phyloP scores from a whole-genome alignment of 1,140 invertebrate genomes.

The Conus ventricosus region DNA sequence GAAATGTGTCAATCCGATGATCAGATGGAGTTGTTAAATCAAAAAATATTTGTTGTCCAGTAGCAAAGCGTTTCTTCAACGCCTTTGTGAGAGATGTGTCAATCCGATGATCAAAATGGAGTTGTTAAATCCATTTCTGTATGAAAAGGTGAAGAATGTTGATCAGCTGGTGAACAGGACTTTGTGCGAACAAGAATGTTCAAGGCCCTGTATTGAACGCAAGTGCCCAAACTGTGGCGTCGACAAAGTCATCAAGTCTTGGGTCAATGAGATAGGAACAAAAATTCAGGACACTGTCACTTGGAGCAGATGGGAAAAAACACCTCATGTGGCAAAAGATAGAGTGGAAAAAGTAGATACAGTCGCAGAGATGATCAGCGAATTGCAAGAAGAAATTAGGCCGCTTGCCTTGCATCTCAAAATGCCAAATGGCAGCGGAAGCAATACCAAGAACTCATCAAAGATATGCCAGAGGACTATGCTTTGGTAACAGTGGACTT shows the following conservation, averaged over 20 bases:
- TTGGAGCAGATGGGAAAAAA: background rate
- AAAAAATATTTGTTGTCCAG: background rate
- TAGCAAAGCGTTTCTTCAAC: background rate
- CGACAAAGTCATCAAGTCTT: background rate
- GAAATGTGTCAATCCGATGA: background rate
- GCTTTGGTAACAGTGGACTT: background rate
- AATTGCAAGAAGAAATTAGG: background rate
- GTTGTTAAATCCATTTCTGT: background rate
- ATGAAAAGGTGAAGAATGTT: background rate
- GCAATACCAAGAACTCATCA: background rate
- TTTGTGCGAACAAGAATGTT: background rate
- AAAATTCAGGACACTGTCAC: background rate
- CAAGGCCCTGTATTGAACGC: background rate
- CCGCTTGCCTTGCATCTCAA: background rate
- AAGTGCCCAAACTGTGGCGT: background rate
- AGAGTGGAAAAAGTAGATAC: background rate
- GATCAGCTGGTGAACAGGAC: background rate
- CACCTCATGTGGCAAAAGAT: background rate
- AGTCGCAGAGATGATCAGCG: background rate
- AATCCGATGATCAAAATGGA: background rate
- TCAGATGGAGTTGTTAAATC: background rate
- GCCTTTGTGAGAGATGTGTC: background rate
- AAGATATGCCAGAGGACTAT: background rate
- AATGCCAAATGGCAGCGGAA: background rate
- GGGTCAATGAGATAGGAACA: background rate